These are phyloP conservation scores for Drosophila pseudoananassae DNA, from an alignment of 1,140 invertebrate species.

Conservation along the genomic window DNA sequence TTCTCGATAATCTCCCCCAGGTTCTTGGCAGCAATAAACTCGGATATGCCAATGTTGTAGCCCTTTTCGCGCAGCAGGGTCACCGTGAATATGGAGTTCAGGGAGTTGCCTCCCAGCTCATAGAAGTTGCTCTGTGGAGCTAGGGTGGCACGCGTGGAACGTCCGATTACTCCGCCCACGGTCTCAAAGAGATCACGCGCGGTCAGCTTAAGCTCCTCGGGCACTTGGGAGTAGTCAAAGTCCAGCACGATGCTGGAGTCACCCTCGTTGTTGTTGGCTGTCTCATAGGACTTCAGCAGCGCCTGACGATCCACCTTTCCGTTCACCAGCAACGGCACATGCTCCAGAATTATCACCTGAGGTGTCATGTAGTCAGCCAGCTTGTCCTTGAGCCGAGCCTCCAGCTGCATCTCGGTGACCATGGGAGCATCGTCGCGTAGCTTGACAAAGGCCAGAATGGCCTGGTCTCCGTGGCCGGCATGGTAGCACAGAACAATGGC, in stretches of 20 bases:
- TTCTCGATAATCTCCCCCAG: slow-evolving; percentile 88
- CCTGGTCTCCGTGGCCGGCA: slow-evolving; percentile 89
- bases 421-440: slow-evolving; percentile 85
- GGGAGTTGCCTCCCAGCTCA: slow-evolving; percentile 92
- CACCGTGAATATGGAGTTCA: slow-evolving; percentile 93
- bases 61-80: slow-evolving; percentile 91
- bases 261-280: slow-evolving; percentile 86
- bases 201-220: slow-evolving; percentile 86
- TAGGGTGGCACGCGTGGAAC: slow-evolving; percentile 86
- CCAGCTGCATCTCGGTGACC: slow-evolving; percentile 87
- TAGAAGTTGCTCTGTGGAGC: slow-evolving; percentile 90
- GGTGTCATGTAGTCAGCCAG: slow-evolving; percentile 92
- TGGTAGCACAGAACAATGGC: slow-evolving; percentile 91
- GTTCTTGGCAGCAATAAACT: slow-evolving; percentile 90
- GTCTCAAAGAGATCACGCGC: slow-evolving; percentile 90
- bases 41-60: slow-evolving; percentile 90
- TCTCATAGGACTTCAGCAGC: slow-evolving; percentile 89
- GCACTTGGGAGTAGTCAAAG: slow-evolving; percentile 87
- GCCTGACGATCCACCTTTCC: slow-evolving; percentile 93
- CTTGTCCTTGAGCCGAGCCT: slow-evolving; percentile 86
- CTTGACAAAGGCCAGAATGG: slow-evolving; percentile 90
- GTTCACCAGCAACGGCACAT: slow-evolving; percentile 91
- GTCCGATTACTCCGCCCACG: slow-evolving; percentile 88
- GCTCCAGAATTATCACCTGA: slow-evolving; percentile 89
- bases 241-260: slow-evolving; percentile 83